phyloP scores from a whole-genome alignment of 1,140 invertebrate species.

The Grapholita molesta region DNA sequence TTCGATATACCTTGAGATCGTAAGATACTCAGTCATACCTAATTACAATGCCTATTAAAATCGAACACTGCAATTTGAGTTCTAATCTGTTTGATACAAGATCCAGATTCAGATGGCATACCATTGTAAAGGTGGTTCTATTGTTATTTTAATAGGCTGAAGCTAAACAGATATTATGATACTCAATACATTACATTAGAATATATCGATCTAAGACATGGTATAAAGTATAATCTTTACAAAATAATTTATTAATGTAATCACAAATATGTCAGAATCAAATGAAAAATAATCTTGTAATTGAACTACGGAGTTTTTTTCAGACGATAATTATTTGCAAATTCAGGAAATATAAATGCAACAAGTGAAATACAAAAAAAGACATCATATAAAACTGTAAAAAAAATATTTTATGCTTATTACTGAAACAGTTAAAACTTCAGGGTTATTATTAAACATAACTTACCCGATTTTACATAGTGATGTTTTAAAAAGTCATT shows the following conservation, averaged over 20 bases:
- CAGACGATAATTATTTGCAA: too few relatives aligned
- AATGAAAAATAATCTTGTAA: too few relatives aligned
- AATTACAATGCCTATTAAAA: constrained; percentile 34
- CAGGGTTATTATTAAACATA: too few relatives aligned
- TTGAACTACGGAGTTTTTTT: too few relatives aligned
- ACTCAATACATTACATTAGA: background rate
- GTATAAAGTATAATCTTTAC: background rate
- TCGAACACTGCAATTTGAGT: constrained; percentile 30
- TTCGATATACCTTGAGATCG: constrained; percentile 11
- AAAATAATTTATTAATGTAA: background rate
- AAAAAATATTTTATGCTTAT: too few relatives aligned
- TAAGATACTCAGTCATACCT: background rate
- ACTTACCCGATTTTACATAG: too few relatives aligned
- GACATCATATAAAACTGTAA: too few relatives aligned
- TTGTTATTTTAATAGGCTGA: background rate
- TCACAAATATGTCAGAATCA: too few relatives aligned
- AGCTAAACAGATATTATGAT: constrained; percentile 12
- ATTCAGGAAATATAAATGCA: too few relatives aligned
- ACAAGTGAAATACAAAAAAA: too few relatives aligned
- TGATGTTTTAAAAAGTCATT: too few relatives aligned
- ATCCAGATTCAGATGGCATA: constrained; percentile 18
- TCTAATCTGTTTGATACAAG: constrained; percentile 30
- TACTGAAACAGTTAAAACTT: too few relatives aligned
- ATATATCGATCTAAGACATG: background rate
- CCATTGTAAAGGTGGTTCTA: constrained; percentile 11